Evolutionary conservation across 2,888 invertebrate genomes (phyloP), one percentile per base, ranked within the genome.

Genomic region (Ophioninae sp.): DNA sequence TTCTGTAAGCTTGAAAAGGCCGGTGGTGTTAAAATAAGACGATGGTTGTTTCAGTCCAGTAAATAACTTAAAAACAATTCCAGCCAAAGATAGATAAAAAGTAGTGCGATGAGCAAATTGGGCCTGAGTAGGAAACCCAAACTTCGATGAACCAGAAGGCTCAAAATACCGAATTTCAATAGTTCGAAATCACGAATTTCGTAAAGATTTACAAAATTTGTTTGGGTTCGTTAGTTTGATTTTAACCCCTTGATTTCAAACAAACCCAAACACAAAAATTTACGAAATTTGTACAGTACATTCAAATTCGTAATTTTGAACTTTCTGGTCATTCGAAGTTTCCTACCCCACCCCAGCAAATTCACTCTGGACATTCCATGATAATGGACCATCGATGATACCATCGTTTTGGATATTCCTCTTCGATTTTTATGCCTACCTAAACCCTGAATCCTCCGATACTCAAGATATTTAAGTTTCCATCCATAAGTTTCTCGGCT

Each of bases 1-100:
- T 79, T n/a, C 68, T 51, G 20, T 51, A 74, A 65, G 65, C 58
- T 65, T 75, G 64, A 65, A 75, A 65, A 65, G 56, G 39, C 22
- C 8, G 17, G 72, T 20, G 61, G 17, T 5, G 39, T 72, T 72
- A 59, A 58, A 72, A 72, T 61, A 22, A 61, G 41, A 10, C 41
- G 9, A 44, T 22, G n/a, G 8, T 6, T 10, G 44, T 10, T 30
- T 30, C 9, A 6, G 6, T 9, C 7, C n/a, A 63, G 6, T n/a
- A 23, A 44, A 6, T 0, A 44, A 30, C 9, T 5, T n/a, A 30
- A 61, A 30, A 73, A 20, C 41, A 73, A 63, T 73, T 30, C 13
- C 61, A 39, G 17, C 2, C 13, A 72, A 61, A 61, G 17, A 2
- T 17, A 72, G 39, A 3, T 17, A 72, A 2, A 8, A 30, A n/a